Evolutionary conservation across 2,888 invertebrate genomes (phyloP), one percentile per base, ranked within the genome.

Genomic region (Junonia oenone): DNA sequence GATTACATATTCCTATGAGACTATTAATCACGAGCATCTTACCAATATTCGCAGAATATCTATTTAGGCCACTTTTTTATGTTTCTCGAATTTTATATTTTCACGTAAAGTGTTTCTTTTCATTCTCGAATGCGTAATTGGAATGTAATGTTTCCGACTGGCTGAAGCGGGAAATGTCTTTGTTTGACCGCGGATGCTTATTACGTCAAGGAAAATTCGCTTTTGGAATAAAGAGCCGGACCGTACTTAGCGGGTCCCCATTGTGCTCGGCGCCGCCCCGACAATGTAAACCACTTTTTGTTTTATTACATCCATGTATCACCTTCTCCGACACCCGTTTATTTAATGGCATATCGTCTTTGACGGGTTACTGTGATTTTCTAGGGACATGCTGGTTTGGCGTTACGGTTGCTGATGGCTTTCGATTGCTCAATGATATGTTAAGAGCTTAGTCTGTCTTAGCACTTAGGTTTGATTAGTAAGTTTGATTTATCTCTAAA

Each of bases 151-250:
- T 80, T 83, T 83, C 82, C 80, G 76, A 73, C 67, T 72, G 72
- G 63, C 70, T 65, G 63, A 78, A 55, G 78, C 76, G 78, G 81
- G 77, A 81, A 79, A 80, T 75, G 78, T 81, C 80, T 83, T 85
- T 86, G 86, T 88, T 81, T 83, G 81, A 68, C 65, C 74, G 69
- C 76, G 81, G 81, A 79, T 78, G 81, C 81, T 83, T 85, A 83
- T 81, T 82, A 83, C 78, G 75, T 69, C 72, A 77, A 76, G 79
- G 80, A 72, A 80, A 81, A 81, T 81, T 83, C 75, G 75, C 74
- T 78, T 72, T 74, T 74, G 72, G 68, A 72, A 77, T 75, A 78
- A 81, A 78, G 78, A 76, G 75, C 70, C 73, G 76, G 83, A 82
- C 83, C 81, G 80, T 76, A 84, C 81, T 83, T 84, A 82, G 79